A percentile compares a stretch with the other conserved stretches of the same genome.
Evolutionary conservation across 2,888 invertebrate species (phyloP).

Genomic region (Hypercompe scribonia): DNA sequence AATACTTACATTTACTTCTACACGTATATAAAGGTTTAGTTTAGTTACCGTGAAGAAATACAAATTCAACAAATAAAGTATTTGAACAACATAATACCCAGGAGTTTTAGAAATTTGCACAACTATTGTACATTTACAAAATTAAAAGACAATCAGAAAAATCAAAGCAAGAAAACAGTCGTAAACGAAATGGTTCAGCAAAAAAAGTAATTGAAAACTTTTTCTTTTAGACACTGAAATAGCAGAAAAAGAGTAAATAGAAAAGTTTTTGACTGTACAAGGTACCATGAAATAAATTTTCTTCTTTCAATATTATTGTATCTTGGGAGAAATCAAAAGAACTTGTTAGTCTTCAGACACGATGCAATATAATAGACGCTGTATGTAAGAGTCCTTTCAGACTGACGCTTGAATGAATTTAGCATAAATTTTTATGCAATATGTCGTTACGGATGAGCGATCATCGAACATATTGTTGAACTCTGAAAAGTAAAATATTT

Average conservation of each 20-base stretch:
- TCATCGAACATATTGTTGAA: not conserved
- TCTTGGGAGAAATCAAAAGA: constrained; percentile 4
- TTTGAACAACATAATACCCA: no score
- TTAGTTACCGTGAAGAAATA: no score
- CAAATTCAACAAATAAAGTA: no score
- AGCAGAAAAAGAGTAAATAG: not conserved
- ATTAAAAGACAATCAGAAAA: not conserved
- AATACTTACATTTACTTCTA: no score
- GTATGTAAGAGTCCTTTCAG: not conserved
- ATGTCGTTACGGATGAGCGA: constrained; percentile 6
- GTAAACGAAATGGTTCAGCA: not conserved
- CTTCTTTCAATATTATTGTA: not conserved
- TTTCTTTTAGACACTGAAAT: constrained; percentile 4
- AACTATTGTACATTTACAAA: not conserved
- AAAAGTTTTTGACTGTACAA: not conserved
- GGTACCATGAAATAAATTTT: not conserved
- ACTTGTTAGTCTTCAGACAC: not conserved
- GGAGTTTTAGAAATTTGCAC: no score
- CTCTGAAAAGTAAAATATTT: constrained; percentile 3
- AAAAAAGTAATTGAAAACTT: not conserved
- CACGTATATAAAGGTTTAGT: no score
- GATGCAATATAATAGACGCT: not conserved
- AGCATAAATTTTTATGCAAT: constrained; percentile 9
- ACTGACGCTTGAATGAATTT: constrained; percentile 15
- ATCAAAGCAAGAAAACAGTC: not conserved